Conservation (phyloP, 1,140 invertebrate genomes). For the Papilio helenus region DNA sequence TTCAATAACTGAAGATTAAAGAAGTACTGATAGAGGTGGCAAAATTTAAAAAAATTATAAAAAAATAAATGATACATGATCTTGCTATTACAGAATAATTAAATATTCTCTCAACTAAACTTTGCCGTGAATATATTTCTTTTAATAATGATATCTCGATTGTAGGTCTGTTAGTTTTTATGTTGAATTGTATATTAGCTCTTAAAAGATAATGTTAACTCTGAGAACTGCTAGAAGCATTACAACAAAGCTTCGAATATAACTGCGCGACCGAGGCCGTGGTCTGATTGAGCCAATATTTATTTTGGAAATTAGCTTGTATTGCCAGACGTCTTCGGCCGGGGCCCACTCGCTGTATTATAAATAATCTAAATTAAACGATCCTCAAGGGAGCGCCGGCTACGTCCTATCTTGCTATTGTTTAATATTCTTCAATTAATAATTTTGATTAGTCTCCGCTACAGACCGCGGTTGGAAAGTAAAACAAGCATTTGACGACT, state of each 20-base stretch:
- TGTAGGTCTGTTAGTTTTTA: too few relatives aligned
- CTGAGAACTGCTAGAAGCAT: background rate
- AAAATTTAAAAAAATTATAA: too few relatives aligned
- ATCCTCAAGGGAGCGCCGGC: slow-evolving; percentile 58
- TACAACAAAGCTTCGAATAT: slow-evolving; percentile 53
- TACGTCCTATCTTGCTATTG: slow-evolving; percentile 64
- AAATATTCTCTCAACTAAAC: background rate
- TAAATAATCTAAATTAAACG: slow-evolving; percentile 79
- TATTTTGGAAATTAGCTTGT: slow-evolving; percentile 83
- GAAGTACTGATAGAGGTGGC: too few relatives aligned
- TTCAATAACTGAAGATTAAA: too few relatives aligned
- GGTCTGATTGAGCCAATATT: slow-evolving; percentile 81
- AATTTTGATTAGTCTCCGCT: slow-evolving; percentile 63
- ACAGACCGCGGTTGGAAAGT: slow-evolving; percentile 28
- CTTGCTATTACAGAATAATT: too few relatives aligned
- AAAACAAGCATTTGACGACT: slow-evolving; percentile 32
- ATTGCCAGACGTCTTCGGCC: slow-evolving; percentile 62
- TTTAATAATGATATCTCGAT: background rate
- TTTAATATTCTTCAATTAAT: slow-evolving; percentile 77
- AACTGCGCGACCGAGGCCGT: slow-evolving; percentile 52
- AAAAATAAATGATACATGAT: too few relatives aligned
- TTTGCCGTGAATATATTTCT: background rate
- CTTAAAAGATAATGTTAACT: background rate
- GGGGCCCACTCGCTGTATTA: slow-evolving; percentile 61
- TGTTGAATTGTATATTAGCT: background rate